Conservation (phyloP, 2,797 vertebrate genomes). For the Oceanodroma leucorhoa region DNA sequence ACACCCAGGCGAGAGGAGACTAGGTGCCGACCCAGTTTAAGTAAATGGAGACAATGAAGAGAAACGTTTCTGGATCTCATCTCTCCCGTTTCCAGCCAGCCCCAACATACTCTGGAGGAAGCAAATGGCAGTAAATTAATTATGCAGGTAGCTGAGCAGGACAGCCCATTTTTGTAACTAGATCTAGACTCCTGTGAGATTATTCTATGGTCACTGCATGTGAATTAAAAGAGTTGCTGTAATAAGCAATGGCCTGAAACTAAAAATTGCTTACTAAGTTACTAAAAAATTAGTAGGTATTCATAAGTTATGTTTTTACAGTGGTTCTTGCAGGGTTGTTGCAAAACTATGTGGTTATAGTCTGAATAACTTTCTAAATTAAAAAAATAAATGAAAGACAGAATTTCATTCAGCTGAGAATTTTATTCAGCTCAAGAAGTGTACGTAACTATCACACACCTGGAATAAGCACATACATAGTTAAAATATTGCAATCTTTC, state of each 20-base stretch:
- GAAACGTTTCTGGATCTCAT: neutral
- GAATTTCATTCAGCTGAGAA: neutral
- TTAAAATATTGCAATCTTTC: neutral
- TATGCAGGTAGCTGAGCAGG: neutral
- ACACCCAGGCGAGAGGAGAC: neutral
- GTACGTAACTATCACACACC: neutral
- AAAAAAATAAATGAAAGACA: neutral
- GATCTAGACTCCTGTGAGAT: neutral
- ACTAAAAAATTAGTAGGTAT: neutral
- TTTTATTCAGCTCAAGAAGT: neutral
- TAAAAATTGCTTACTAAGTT: neutral
- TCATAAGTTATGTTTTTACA: neutral
- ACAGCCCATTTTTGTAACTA: fast-evolving
- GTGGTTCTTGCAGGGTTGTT: neutral
- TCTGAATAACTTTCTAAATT: neutral
- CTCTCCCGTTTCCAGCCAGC: neutral
- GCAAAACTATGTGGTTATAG: neutral
- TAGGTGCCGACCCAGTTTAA: fast-evolving
- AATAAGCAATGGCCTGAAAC: neutral
- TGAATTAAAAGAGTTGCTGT: neutral
- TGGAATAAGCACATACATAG: neutral
- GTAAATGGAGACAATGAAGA: neutral
- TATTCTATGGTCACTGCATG: neutral
- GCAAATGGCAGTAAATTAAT: neutral
- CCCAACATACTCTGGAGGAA: fast-evolving